phyloP scores from a whole-genome alignment of 1,140 invertebrate species.

The Piezodorus guildinii region DNA sequence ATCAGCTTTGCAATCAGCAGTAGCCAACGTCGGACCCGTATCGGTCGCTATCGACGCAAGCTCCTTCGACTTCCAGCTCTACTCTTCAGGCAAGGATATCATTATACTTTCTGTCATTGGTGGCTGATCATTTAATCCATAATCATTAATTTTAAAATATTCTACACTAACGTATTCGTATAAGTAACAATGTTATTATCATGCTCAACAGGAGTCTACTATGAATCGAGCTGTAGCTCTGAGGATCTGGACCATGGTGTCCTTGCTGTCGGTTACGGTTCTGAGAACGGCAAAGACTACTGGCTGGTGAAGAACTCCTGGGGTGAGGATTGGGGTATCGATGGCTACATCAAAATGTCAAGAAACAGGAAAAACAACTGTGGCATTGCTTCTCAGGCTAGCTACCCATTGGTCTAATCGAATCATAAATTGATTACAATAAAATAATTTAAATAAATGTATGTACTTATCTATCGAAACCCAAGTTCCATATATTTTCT shows the following conservation, averaged over 20 bases:
- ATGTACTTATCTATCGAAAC: too few relatives aligned
- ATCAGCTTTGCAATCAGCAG: constrained; percentile 45
- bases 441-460: too few relatives aligned
- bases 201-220: constrained; percentile 44
- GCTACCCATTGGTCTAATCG: constrained; percentile 65
- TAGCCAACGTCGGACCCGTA: constrained; percentile 65
- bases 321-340: constrained; percentile 67
- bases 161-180: not conserved
- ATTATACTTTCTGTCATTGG: too few relatives aligned
- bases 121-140: not conserved
- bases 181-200: not conserved
- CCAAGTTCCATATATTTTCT: too few relatives aligned
- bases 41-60: constrained; percentile 67
- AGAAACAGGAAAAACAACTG: constrained; percentile 80
- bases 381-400: constrained; percentile 72
- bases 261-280: constrained; percentile 68
- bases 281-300: constrained; percentile 50
- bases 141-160: not conserved
- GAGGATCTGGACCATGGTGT: constrained; percentile 78
- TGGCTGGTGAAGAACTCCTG: constrained; percentile 80
- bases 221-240: constrained; percentile 52
- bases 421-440: too few relatives aligned
- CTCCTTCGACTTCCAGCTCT: constrained; percentile 61
- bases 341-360: constrained; percentile 83
- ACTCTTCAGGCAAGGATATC: constrained; percentile 44